Base-by-base conservation (phyloP, 2,888 invertebrate species). In the Lasioglossum zephyrum region DNA sequence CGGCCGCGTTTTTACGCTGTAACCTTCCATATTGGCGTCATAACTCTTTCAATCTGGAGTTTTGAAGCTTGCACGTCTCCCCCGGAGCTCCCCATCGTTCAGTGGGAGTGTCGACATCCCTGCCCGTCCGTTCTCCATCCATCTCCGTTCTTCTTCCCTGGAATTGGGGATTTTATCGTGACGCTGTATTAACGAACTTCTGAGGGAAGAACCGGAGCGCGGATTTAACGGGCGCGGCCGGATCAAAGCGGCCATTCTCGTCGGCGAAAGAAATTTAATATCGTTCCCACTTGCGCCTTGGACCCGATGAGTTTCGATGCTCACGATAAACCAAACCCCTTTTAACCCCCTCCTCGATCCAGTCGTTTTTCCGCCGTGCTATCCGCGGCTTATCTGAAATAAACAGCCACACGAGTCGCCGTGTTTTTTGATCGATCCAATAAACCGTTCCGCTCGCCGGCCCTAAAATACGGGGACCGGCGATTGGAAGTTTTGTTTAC, bases 171-270 rank as follows among this genome's bases (percentile, higher is more conserved):
- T 91, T 91, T 89, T 87, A 91, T 91, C 91, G 89, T 87, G 90
- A 89, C 91, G 89, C 81, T 89, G 87, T 91, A 91, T 91, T 91
- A 91, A 91, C 91, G 90, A 90, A 91, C 85, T 91, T 89, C 77
- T 22, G 77, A 39, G 72, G 84, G 82, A 85, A 79, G 90, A 91
- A 88, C 84, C 53, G 91, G 84, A 22, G 77, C 88, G 84, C 84
- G 88, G 90, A 87, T 91, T 91, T 91, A 91, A 89, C 91, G 89
- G 88, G 80, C 66, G 75, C 53, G 82, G 82, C 44, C 75, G 86
- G 92, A 87, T 90, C 89, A 91, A 87, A 77, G 72, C 82, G 82
- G 76, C 81, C 79, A 89, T 90, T 86, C 86, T 82, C 74, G 88
- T 57, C 60, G 76, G 53, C 74, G 18, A 82, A 86, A 91, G 84